Evolutionary conservation across 2,797 vertebrate genomes (phyloP).

Genomic region (Arvicola amphibius): DNA sequence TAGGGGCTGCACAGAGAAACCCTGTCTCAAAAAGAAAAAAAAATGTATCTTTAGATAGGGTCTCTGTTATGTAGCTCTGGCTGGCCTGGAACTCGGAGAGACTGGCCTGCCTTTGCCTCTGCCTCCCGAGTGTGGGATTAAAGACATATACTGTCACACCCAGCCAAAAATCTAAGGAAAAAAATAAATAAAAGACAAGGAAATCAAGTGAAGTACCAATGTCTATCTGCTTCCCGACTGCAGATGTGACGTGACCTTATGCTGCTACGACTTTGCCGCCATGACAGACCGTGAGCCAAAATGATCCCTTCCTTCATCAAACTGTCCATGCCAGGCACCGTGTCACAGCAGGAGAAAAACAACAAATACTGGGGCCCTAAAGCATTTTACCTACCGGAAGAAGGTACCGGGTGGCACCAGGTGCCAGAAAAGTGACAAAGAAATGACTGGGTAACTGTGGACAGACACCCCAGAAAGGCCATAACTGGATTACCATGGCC

Average conservation of each 20-base stretch:
- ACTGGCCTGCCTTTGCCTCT: background rate
- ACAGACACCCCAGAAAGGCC: background rate
- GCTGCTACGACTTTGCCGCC: background rate
- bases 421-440: background rate
- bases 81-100: background rate
- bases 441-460: background rate
- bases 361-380: background rate
- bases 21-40: background rate
- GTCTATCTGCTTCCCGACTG: background rate
- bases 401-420: background rate
- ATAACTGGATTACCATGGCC: background rate
- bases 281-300: background rate
- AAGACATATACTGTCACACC: background rate
- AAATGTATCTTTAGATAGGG: background rate
- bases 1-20: background rate
- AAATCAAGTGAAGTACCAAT: background rate
- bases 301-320: background rate
- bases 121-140: background rate
- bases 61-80: background rate
- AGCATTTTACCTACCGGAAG: background rate
- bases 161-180: background rate
- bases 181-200: background rate
- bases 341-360: background rate
- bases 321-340: background rate
- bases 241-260: background rate